Base-by-base conservation (phyloP, 2,888 invertebrate species). In the Leuctra nigra region DNA sequence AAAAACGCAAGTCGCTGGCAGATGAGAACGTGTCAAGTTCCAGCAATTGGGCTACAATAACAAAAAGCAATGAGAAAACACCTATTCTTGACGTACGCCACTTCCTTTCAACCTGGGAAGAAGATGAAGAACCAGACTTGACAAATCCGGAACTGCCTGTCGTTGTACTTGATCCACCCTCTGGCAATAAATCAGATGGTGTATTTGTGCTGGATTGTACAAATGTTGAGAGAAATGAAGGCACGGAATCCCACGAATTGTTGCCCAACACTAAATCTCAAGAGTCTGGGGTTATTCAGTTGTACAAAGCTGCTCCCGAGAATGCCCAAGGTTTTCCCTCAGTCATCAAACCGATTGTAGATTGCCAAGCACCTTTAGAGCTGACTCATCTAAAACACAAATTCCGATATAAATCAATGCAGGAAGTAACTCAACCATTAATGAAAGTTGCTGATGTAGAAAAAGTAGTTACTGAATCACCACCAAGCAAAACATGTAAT, bases 341-440 rank as follows among this genome's bases (percentile, higher is more conserved):
- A 11, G 50, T 50, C 13, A 50, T 50, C 35, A 50, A 50, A 33
- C 50, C 50, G 20, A 6, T 50, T 2, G 35, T 35, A 29, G 22
- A 35, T 18, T 4, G 33, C 4, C 35, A 50, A 50, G 18, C 33
- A 50, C 4, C 20, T 13, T 3, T 20, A 18, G 35, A 35, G 23
- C 18, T 11, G 18, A 9, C 11, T 11, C 29, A 33, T n/a, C 35
- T 29, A 11, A 29, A 29, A 11, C 29, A 11, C 11, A 29, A 29
- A 29, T 29, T 7, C 29, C 11, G 11, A 7, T 29, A 6, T 29
- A 11, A 6, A 7, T 29, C 29, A 29, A 11, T 29, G 6, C 29
- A 29, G 29, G 11, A 11, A 6, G 29, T 7, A 11, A 6, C 29
- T 29, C 7, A 6, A 29, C n/a, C n/a, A n/a, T n/a, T n/a, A n/a